Conservation (phyloP, 2,113 vertebrate species). For the Trochalopteron elliotii region DNA sequence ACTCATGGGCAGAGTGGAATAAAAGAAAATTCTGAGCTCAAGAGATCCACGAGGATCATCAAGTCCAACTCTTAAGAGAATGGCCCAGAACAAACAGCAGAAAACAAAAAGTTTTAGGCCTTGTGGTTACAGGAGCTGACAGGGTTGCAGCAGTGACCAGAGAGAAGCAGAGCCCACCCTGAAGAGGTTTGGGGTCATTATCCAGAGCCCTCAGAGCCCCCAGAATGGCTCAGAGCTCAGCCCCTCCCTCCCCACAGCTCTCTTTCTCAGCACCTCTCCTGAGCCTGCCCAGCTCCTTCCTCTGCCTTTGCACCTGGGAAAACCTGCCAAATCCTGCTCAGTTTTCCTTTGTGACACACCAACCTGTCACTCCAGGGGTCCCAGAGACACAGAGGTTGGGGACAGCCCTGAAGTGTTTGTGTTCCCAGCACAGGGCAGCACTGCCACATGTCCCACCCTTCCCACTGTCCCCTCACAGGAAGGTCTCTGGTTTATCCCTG, state of each 20-base stretch:
- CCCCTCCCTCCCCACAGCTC: rapidly evolving
- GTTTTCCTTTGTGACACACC: neutral
- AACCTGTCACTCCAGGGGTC: neutral
- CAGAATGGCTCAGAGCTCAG: neutral
- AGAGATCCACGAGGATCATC: neutral
- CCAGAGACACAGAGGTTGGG: neutral
- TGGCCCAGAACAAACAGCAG: neutral
- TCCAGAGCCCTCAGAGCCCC: neutral
- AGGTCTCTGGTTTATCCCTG: neutral
- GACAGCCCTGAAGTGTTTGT: neutral
- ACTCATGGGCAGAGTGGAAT: rapidly evolving
- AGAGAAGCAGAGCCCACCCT: no score
- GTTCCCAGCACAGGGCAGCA: neutral
- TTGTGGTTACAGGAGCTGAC: neutral
- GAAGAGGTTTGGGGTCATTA: neutral
- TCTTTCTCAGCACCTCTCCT: no score
- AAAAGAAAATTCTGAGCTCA: neutral
- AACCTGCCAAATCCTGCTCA: neutral
- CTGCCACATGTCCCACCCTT: neutral
- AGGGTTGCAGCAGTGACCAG: neutral
- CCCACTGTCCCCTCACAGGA: neutral
- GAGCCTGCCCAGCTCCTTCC: neutral
- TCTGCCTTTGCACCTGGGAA: neutral
- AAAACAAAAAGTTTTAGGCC: no score
- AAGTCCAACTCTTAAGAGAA: neutral